phyloP scores from a whole-genome alignment of 1,140 invertebrate species.

The Anoplolepis gracilipes region DNA sequence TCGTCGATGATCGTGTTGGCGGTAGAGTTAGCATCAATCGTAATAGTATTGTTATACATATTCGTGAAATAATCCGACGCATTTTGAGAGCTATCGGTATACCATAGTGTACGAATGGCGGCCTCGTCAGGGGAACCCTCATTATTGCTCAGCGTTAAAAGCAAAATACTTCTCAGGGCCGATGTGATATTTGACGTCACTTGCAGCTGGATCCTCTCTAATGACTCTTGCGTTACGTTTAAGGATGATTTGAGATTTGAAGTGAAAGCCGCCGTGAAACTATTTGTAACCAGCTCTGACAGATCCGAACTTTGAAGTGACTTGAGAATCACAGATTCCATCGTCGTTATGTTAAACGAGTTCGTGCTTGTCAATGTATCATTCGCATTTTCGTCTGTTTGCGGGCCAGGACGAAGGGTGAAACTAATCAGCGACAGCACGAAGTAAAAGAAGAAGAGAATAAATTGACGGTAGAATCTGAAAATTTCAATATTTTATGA shows the following conservation, averaged over 20 bases:
- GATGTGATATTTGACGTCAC: conserved; percentile 72
- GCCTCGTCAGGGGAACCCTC: conserved; percentile 1
- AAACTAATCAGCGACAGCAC: conserved; percentile 95
- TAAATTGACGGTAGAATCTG: conserved; percentile 97
- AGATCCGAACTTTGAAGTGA: conserved; percentile 40
- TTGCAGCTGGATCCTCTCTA: conserved; percentile 75
- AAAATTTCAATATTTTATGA: conserved; percentile 50
- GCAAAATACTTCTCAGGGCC: conserved; percentile 57
- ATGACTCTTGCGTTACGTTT: conserved; percentile 67
- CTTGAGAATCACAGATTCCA: conserved; percentile 39
- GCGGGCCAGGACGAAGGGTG: conserved; percentile 92
- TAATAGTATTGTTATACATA: conserved; percentile 18
- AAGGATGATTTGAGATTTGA: conserved; percentile 64
- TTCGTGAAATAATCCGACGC: conserved; percentile 2
- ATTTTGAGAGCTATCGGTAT: not conserved
- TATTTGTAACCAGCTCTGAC: conserved; percentile 69
- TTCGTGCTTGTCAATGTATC: conserved; percentile 17
- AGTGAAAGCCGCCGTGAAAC: conserved; percentile 69
- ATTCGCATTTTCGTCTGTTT: not conserved
- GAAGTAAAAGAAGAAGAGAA: conserved; percentile 96
- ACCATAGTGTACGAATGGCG: conserved; percentile 31
- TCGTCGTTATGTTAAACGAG: conserved; percentile 16
- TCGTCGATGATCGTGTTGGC: not conserved
- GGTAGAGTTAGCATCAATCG: conserved; percentile 16
- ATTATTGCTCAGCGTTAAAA: conserved; percentile 28